phyloP scores from a whole-genome alignment of 2,797 vertebrate genomes.

The Karalla daura region DNA sequence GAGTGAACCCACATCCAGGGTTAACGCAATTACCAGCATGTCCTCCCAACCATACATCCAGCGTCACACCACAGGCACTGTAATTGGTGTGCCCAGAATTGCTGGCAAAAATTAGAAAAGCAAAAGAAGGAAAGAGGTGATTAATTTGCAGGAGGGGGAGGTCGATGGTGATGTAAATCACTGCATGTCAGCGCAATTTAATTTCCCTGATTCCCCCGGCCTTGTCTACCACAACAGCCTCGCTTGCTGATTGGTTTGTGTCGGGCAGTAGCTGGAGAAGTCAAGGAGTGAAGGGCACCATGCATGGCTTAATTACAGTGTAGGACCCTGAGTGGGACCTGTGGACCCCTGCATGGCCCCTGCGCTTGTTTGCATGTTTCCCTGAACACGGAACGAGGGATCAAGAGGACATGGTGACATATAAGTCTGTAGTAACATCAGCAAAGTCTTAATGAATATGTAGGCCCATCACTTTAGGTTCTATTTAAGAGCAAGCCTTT shows the following conservation, averaged over 20 bases:
- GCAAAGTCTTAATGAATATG: background rate
- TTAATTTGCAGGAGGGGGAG: constrained; percentile 76
- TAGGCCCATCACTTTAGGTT: constrained; percentile 14
- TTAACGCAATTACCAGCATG: constrained; percentile 78
- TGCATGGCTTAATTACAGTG: constrained; percentile 65
- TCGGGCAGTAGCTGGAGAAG: constrained; percentile 59
- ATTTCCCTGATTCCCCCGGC: constrained; percentile 75
- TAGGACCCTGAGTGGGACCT: constrained; percentile 17
- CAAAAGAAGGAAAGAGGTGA: constrained; percentile 71
- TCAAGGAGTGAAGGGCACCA: constrained; percentile 65
- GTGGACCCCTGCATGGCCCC: constrained; percentile 1
- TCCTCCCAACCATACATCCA: constrained; percentile 69
- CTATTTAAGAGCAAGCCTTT: constrained; percentile 4
- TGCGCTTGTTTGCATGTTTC: constrained; percentile 16
- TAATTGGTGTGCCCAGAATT: constrained; percentile 74
- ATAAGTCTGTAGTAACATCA: constrained; percentile 8
- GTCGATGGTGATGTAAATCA: constrained; percentile 80
- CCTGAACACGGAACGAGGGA: constrained; percentile 8
- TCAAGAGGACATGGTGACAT: constrained; percentile 7
- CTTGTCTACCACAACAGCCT: constrained; percentile 67
- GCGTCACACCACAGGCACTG: constrained; percentile 68
- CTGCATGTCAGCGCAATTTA: constrained; percentile 73
- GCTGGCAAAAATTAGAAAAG: constrained; percentile 69
- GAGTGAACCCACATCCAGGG: constrained; percentile 66
- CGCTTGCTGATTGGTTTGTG: constrained; percentile 66